These are phyloP conservation scores for Camponotus pennsylvanicus DNA, from an alignment of 1,140 invertebrate genomes.

Conservation along the genomic window DNA sequence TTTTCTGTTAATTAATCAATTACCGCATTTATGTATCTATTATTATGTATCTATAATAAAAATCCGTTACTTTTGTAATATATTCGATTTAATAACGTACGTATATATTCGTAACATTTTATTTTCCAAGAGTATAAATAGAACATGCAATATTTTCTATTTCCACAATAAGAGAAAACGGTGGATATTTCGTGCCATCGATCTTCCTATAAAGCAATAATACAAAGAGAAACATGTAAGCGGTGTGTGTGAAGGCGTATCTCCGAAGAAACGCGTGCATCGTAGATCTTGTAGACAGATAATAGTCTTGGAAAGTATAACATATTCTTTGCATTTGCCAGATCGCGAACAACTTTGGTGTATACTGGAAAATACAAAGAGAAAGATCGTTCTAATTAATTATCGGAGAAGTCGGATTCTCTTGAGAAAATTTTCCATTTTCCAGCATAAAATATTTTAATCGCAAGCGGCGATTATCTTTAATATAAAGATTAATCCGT, in stretches of 20 bases:
- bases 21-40: neutral
- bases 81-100: neutral
- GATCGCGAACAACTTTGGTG: slow-evolving; percentile 28
- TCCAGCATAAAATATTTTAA: neutral
- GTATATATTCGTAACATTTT: neutral
- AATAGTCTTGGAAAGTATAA: slow-evolving; percentile 53
- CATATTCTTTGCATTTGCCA: slow-evolving; percentile 1
- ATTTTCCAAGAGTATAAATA: neutral
- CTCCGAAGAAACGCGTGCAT: slow-evolving; percentile 27
- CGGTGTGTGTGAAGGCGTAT: slow-evolving; percentile 5
- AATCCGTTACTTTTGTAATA: neutral
- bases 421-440: slow-evolving; percentile 29
- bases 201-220: neutral
- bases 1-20: slow-evolving; percentile 11
- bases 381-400: slow-evolving; percentile 28
- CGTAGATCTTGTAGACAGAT: slow-evolving; percentile 36
- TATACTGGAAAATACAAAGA: neutral
- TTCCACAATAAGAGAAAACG: neutral
- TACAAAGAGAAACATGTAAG: slow-evolving; percentile 34
- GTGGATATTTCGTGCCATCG: neutral
- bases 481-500: neutral
- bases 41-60: neutral
- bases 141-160: neutral
- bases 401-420: slow-evolving; percentile 6
- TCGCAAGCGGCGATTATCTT: neutral